Evolutionary conservation across 2,797 vertebrate species (phyloP), one percentile per base, ranked within the genome.

Genomic region (Gila robusta): DNA sequence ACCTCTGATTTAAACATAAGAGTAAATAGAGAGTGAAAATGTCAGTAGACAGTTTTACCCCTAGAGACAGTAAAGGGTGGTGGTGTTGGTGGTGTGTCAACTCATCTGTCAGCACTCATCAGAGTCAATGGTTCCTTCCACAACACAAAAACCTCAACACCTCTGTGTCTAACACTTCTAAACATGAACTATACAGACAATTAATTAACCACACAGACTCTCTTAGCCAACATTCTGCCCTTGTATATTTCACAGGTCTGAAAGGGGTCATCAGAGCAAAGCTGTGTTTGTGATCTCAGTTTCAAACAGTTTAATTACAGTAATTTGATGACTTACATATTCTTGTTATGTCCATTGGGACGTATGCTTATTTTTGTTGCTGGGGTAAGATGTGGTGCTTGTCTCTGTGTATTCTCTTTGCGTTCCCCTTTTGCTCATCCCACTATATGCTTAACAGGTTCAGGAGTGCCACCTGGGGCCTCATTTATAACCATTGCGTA

Each of bases 51-150:
- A 44, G 62, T 79, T 84, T 71, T 56, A 23, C 12, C 64, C 83
- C 74, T 35, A 49, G 32, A 78, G 73, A 54, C 72, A 84, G 74
- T 44, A 54, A 44, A n/a, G 83, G n/a, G 72, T 59, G 52, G 86
- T 81, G 86, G 87, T 83, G 76, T 86, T 88, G 81, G n/a, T 19
- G 70, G 72, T 86, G 59, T 72, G 83, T 87, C 37, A 56, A 59
- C 73, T 89, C 81, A 87, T 84, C 84, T 89, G 86, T 89, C 89
- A 88, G 35, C 64, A 81, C 74, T 85, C 70, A 71, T 89, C 74
- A 89, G 69, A 80, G 74, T 88, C 84, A 83, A 52, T 39, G 41
- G 66, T 21, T 35, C 41, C 47, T 87, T 73, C 49, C 37, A 83
- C 47, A 84, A 84, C 32, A 67, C 17, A 54, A 6, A 74, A n/a